phyloP scores from a whole-genome alignment of 2,797 vertebrate species.

The Hydrophis major region DNA sequence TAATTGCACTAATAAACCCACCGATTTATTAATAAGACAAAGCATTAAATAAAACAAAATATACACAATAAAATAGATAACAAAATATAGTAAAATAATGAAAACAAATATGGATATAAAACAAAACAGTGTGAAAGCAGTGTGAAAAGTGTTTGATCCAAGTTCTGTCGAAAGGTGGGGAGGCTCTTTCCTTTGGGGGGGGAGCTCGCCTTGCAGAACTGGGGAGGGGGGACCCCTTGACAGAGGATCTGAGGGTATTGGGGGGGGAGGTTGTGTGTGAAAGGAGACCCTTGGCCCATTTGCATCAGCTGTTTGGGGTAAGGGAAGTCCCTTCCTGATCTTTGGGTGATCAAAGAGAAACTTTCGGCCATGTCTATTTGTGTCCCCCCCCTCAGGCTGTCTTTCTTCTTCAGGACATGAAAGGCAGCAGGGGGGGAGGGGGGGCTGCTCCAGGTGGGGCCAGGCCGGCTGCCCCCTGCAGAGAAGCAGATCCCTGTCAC shows the following conservation, averaged over 20 bases:
- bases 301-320: neutral
- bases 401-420: slow-evolving; percentile 59
- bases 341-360: neutral
- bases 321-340: neutral
- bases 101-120: neutral
- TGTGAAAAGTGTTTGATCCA: neutral
- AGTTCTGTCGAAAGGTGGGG: neutral
- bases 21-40: too few relatives aligned
- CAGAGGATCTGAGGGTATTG: neutral
- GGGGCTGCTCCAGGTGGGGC: neutral
- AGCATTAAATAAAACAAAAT: too few relatives aligned
- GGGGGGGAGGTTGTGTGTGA: too few relatives aligned
- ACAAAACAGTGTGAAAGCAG: neutral
- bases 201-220: neutral
- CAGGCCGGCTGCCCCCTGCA: slow-evolving; percentile 51
- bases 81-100: too few relatives aligned
- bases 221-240: neutral
- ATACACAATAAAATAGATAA: too few relatives aligned
- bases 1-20: too few relatives aligned
- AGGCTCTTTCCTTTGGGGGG: neutral
- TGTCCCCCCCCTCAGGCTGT: too few relatives aligned
- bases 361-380: rapidly evolving
- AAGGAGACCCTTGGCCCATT: neutral
- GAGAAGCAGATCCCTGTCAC: slow-evolving; percentile 41
- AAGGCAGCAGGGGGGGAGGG: slow-evolving; percentile 28